Evolutionary conservation across 2,113 vertebrate genomes (phyloP), one percentile per base, ranked within the genome.

Genomic region (Cettia cetti): DNA sequence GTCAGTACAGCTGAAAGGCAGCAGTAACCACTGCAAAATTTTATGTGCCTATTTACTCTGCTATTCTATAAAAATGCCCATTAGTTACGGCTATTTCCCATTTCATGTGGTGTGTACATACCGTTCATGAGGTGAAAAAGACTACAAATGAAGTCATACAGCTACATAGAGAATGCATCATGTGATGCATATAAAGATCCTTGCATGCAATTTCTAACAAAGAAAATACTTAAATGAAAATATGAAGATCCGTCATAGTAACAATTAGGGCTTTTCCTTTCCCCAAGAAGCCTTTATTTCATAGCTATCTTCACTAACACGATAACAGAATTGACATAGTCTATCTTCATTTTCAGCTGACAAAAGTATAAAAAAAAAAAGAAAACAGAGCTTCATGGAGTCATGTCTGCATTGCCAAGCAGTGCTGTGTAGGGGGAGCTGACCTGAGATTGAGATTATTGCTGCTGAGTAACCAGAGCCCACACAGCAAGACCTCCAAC

Each of bases 1-100:
- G 91, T 56, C 77, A 87, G 82, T 89, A 72, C 7, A 77, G 80
- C 56, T 87, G 85, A 95, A 90, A 97, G 87, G 89, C 82, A 87
- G 66, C 85, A 89, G 66, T 96, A 97, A 93, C 77, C 74, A 68
- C 52, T 76, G 77, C 52, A 26, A 92, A 87, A 56, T 56, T 87
- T 95, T 69, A 93, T 89, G 87, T 82, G 30, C 40, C 71, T 87
- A 87, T 94, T 96, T 93, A 85, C 86, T 89, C 74, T 75, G 45
- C 59, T n/a, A 16, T 92, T 95, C 74, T 61, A 71, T 77, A 85
- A 94, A 96, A 95, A 72, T 63, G 65, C 14, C 27, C 70, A 63
- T 83, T 92, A 87, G 85, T 81, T 82, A 45, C 72, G 27, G n/a
- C 60, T 44, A 69, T 90, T 85, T 95, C 80, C 80, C 49, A 30